Conservation (phyloP, 2,797 vertebrate genomes). For the Hemibagrus guttatus region DNA sequence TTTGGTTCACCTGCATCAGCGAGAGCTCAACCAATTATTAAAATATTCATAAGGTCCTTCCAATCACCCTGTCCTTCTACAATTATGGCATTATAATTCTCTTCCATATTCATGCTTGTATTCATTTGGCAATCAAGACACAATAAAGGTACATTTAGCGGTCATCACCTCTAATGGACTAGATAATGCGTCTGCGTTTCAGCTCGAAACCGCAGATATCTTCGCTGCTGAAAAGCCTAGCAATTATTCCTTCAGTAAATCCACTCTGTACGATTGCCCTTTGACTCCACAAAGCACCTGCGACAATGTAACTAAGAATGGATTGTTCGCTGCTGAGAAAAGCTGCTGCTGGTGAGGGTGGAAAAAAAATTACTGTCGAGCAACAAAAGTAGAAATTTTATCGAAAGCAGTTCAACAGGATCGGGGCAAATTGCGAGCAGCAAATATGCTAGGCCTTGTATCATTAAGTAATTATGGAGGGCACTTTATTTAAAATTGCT, state of each 20-base stretch:
- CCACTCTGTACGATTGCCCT: background rate
- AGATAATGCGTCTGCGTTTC: constrained; percentile 62
- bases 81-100: constrained; percentile 65
- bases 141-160: constrained; percentile 56
- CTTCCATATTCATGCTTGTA: constrained; percentile 11
- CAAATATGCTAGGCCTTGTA: constrained; percentile 56
- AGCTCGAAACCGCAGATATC: constrained; percentile 37
- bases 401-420: constrained; percentile 34
- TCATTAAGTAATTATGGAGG: constrained; percentile 62
- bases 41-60: constrained; percentile 23
- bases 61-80: background rate
- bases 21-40: background rate
- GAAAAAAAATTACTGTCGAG: background rate
- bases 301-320: constrained; percentile 16
- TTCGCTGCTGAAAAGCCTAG: background rate
- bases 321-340: background rate
- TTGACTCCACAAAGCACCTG: constrained; percentile 21
- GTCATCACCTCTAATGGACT: constrained; percentile 59
- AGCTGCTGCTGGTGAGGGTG: background rate
- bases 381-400: constrained; percentile 44
- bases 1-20: background rate
- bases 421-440: constrained; percentile 45
- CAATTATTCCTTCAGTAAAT: constrained; percentile 36
- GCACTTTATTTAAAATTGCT: constrained; percentile 65
- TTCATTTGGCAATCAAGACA: constrained; percentile 38